Conservation (phyloP, 1,140 invertebrate genomes). For the Carcinoscorpius rotundicauda region DNA sequence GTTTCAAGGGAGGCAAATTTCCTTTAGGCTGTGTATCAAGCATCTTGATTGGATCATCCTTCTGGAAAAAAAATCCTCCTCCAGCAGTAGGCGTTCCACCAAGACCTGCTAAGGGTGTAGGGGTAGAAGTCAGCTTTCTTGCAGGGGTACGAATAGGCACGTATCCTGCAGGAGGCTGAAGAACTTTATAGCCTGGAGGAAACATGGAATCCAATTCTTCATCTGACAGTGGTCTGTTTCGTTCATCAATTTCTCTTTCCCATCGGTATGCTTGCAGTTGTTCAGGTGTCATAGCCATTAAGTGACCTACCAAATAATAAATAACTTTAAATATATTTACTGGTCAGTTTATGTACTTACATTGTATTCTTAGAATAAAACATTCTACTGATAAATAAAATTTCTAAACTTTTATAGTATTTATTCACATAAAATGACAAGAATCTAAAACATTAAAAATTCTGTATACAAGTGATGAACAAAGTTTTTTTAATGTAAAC, state of each 20-base stretch:
- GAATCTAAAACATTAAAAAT: too few relatives aligned
- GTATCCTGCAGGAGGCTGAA: constrained; percentile 90
- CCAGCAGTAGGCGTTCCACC: constrained; percentile 55
- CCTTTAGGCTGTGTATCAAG: constrained; percentile 94
- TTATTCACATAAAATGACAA: too few relatives aligned
- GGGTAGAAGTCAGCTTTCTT: constrained; percentile 90
- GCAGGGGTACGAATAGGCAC: constrained; percentile 95
- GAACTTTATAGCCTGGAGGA: constrained; percentile 93
- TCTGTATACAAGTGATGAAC: too few relatives aligned
- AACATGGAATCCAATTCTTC: constrained; percentile 96
- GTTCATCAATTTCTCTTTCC: constrained; percentile 97
- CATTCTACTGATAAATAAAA: too few relatives aligned
- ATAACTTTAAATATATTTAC: too few relatives aligned
- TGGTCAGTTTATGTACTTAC: too few relatives aligned
- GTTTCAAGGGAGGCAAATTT: constrained; percentile 97
- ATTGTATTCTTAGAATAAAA: too few relatives aligned
- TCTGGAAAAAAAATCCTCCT: constrained; percentile 85
- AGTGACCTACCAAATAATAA: constrained; percentile 43
- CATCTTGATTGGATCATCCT: constrained; percentile 54
- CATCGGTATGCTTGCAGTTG: constrained; percentile 96
- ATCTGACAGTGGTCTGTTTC: constrained; percentile 89
- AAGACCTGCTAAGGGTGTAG: constrained; percentile 63
- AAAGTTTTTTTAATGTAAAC: too few relatives aligned
- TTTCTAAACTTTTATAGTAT: too few relatives aligned
- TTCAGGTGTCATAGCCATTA: constrained; percentile 97